Conservation (phyloP, 30 jellyfish, hydroid and myxozoan species). For the Aurelia aurita region DNA sequence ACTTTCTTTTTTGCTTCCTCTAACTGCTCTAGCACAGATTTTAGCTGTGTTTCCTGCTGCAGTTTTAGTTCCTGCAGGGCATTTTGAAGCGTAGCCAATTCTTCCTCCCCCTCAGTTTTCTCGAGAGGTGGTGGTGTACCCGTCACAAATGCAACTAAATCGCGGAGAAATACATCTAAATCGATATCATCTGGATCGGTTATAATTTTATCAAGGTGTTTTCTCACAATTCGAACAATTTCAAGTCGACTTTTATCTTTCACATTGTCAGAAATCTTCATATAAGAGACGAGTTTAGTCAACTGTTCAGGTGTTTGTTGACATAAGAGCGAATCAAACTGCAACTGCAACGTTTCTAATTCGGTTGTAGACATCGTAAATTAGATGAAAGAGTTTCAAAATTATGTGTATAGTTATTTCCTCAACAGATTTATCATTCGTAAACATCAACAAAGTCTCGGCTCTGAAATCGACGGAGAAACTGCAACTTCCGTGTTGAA, state of each 20-base stretch:
- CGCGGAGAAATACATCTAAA: background rate
- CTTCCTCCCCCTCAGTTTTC: background rate
- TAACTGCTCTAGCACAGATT: no score
- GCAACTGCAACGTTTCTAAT: background rate
- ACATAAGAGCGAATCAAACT: background rate
- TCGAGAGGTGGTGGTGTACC: background rate
- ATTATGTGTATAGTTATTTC: background rate
- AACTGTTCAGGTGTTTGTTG: background rate
- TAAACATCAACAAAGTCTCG: background rate
- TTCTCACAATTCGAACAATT: background rate
- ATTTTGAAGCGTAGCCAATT: background rate
- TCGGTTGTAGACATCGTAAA: background rate
- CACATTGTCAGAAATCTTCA: background rate
- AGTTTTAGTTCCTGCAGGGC: no score
- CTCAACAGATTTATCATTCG: background rate
- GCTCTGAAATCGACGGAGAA: background rate
- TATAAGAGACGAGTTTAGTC: background rate
- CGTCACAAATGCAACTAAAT: background rate
- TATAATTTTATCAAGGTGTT: background rate
- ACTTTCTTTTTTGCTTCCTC: background rate
- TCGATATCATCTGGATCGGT: background rate
- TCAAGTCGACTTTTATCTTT: slow-evolving; percentile 10
- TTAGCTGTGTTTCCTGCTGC: no score
- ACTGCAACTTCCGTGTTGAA: background rate
- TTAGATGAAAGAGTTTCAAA: background rate